Percentiles rank a stretch among this genome's conserved stretches.
Conservation (phyloP, 2,113 vertebrate genomes). For the Ophiodon elongatus region DNA sequence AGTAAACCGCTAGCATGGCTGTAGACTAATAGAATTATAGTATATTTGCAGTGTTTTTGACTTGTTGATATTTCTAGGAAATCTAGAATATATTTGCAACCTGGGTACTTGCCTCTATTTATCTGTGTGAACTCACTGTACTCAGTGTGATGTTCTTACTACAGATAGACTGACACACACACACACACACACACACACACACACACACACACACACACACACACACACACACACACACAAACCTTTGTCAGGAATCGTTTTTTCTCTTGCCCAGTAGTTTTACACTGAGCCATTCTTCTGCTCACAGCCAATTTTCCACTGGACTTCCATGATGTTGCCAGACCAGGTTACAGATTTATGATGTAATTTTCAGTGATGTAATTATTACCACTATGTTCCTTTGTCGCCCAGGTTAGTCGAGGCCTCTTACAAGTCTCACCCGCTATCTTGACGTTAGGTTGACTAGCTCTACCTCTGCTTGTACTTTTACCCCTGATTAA, state of each 20-base stretch:
- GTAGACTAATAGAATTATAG: background rate
- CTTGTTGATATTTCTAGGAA: background rate
- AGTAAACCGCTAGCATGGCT: background rate
- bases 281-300: background rate
- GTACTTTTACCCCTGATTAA: slow-evolving; percentile 2
- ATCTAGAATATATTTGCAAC: background rate
- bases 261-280: background rate
- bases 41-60: background rate
- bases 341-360: slow-evolving; percentile 46
- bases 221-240: background rate
- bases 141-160: background rate
- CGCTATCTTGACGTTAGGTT: background rate
- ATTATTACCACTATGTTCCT: slow-evolving; percentile 33
- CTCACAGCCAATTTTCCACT: background rate
- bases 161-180: background rate
- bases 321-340: background rate
- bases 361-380: slow-evolving; percentile 49
- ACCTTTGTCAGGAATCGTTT: background rate
- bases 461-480: slow-evolving; percentile 8
- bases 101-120: background rate
- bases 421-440: slow-evolving; percentile 26
- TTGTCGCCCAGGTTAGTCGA: slow-evolving; percentile 45
- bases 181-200: background rate
- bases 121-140: background rate
- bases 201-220: too few relatives aligned